Base-by-base conservation (phyloP, 30 jellyfish, hydroid and myxozoan species). In the Chrysaora quinquecirrha region DNA sequence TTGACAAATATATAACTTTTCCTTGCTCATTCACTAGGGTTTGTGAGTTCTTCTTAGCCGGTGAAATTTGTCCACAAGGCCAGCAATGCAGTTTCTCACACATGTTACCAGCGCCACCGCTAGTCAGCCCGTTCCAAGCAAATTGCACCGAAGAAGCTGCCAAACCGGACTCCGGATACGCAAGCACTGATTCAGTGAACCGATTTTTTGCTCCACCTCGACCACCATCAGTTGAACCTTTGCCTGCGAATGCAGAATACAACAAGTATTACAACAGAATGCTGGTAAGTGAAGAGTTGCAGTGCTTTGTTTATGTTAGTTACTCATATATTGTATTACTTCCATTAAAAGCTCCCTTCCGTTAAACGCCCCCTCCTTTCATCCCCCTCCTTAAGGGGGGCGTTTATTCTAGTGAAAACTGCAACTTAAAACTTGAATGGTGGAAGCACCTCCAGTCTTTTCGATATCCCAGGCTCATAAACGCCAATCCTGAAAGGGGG, bases 91-190 rank as follows among this genome's bases (percentile, higher is more conserved):
- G 48, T 28, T 46, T 62, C 47, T 19, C 76, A 0, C 89, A 78
- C 24, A n/a, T 31, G 46, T n/a, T 64, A 7, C 81, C 89, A 27
- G 89, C 81, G 9, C 65, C 76, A 38, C 61, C 73, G 19, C 38
- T 78, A 4, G 43, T 33, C 21, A 78, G 81, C 63, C 89, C 89
- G 1, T 78, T 78, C 32, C 81, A 78, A 29, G 10, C 87, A 23
- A 25, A 30, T 0, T 20, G 30, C 28, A 30, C 76, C 63, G 60
- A 28, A 24, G 68, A 75, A 10, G 22, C 76, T 20, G 48, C n/a
- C 9, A 50, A 49, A 27, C 22, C 62, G 3, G 77, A 75, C 31
- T 54, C 87, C 7, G 87, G 87, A 6, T 75, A 75, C 66, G 34
- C 33, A 0, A 50, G 76, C 54, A 75, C 28, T 34, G 87, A 47